These are phyloP conservation scores for Phaenicophaeus curvirostris DNA, from an alignment of 2,797 vertebrate species.

Conservation along the genomic window DNA sequence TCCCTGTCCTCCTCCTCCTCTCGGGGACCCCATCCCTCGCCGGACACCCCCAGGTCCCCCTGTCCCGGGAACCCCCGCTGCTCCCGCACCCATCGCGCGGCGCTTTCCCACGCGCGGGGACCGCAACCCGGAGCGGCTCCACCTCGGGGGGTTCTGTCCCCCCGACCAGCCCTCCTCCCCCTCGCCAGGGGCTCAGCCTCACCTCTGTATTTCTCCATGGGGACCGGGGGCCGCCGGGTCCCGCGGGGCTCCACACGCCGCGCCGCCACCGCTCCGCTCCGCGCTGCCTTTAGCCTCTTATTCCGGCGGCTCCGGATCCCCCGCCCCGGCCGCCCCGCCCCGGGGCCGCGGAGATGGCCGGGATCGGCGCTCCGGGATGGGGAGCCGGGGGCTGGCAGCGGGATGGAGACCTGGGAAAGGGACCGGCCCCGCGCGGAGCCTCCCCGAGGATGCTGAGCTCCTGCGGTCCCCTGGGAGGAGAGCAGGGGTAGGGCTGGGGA, in stretches of 20 bases:
- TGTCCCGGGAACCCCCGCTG: too few species aligned
- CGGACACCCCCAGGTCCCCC: too few species aligned
- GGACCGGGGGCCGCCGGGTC: background rate
- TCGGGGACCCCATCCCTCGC: background rate
- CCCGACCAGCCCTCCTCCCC: too few species aligned
- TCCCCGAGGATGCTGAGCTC: too few species aligned
- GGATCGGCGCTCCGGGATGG: background rate
- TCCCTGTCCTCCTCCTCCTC: background rate
- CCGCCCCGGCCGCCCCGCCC: constrained; percentile 1
- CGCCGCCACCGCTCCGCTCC: too few species aligned
- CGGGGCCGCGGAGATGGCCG: background rate
- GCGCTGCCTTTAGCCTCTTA: background rate
- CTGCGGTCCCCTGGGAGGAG: background rate
- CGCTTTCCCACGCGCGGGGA: background rate
- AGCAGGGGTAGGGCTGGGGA: background rate
- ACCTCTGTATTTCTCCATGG: constrained; percentile 54
- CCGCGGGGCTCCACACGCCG: background rate
- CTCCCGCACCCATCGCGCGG: too few species aligned
- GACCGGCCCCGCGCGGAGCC: too few species aligned
- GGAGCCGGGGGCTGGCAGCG: fast-evolving
- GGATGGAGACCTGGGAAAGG: fast-evolving
- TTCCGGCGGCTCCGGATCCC: background rate
- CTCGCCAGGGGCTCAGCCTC: background rate
- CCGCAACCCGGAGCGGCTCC: background rate
- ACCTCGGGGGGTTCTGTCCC: fast-evolving